phyloP scores from a whole-genome alignment of 2,797 vertebrate genomes.

The Rachycentron canadum region DNA sequence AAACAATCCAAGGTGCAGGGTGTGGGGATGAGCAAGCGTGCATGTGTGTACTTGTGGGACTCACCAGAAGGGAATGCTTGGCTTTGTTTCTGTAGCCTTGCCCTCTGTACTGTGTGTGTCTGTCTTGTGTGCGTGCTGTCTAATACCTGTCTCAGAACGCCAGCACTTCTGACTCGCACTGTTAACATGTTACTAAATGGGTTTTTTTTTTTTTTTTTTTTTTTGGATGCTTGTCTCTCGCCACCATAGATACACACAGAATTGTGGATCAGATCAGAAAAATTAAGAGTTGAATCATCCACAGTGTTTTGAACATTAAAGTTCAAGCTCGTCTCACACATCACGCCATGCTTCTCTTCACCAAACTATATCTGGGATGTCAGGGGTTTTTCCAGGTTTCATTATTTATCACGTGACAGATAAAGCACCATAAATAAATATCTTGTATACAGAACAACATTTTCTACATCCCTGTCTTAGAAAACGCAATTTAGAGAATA shows the following conservation, averaged over 20 bases:
- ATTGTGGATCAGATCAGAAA: neutral
- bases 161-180: conserved; percentile 36
- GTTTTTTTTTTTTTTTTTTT: neutral
- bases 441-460: neutral
- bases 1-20: conserved; percentile 38
- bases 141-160: conserved; percentile 37
- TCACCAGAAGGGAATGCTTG: conserved; percentile 74
- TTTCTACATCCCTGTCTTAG: neutral
- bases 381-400: no score
- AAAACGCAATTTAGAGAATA: neutral
- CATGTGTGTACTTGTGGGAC: conserved; percentile 69
- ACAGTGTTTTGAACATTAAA: neutral
- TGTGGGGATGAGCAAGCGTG: conserved; percentile 63
- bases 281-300: neutral
- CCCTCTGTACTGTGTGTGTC: conserved; percentile 46
- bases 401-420: neutral
- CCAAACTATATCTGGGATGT: no score
- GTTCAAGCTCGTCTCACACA: neutral
- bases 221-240: conserved; percentile 27
- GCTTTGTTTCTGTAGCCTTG: conserved; percentile 68
- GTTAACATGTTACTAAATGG: conserved; percentile 49
- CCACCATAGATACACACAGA: conserved; percentile 59
- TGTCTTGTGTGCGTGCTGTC: conserved; percentile 14
- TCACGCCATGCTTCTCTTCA: neutral
- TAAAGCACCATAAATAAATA: neutral